Percentiles rank a stretch among this genome's conserved stretches.
Evolutionary conservation across 2,888 invertebrate genomes (phyloP).

Genomic region (Eupithecia subumbrata): DNA sequence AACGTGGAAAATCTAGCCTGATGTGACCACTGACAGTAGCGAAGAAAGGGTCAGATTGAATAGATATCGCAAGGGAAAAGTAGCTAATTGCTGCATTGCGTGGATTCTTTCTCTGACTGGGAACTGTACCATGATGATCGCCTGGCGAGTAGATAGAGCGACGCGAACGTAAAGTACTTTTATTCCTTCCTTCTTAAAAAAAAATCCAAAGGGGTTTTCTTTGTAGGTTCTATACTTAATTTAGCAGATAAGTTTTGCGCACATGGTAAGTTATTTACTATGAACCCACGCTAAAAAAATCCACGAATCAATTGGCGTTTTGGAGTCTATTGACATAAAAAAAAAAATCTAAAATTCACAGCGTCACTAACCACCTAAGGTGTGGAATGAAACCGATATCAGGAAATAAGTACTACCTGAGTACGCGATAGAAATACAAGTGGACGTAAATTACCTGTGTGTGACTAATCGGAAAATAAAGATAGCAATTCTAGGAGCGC

Average conservation of each 20-base stretch:
- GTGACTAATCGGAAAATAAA: conserved; percentile 33
- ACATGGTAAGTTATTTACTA: no score
- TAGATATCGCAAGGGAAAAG: conserved; percentile 5
- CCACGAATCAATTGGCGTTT: no score
- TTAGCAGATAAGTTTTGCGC: no score
- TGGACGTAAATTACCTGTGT: conserved; percentile 19
- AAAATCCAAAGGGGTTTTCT: no score
- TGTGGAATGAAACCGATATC: not conserved
- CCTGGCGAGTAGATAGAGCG: not conserved
- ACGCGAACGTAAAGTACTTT: not conserved
- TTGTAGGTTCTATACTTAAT: no score
- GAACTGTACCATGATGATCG: not conserved
- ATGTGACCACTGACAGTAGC: not conserved
- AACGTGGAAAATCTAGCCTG: conserved; percentile 1
- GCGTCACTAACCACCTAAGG: not conserved
- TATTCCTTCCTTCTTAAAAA: not conserved
- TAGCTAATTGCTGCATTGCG: not conserved
- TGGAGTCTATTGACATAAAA: no score
- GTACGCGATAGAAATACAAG: conserved; percentile 9
- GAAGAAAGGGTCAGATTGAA: conserved; percentile 6
- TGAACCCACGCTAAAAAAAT: no score
- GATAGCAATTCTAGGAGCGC: conserved; percentile 28
- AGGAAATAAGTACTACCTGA: not conserved
- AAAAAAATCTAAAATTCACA: no score
- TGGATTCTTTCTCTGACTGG: conserved; percentile 1